Conservation (phyloP, 1,140 invertebrate species). For the Psix sp. region DNA sequence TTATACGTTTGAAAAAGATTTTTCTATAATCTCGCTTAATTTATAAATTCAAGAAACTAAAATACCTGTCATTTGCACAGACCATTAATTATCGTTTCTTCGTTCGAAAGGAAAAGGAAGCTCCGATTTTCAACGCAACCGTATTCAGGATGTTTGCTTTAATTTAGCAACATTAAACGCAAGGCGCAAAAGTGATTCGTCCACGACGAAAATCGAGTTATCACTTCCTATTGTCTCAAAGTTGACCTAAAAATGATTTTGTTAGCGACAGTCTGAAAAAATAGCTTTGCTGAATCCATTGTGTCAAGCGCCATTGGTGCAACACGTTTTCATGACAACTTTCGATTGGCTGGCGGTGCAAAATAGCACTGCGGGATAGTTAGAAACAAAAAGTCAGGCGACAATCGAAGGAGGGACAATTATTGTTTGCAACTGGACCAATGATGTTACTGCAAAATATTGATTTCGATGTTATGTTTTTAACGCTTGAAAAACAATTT, state of each 20-base stretch:
- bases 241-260: slow-evolving; percentile 47
- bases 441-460: slow-evolving; percentile 51
- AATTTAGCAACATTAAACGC: slow-evolving; percentile 40
- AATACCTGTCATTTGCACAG: slow-evolving; percentile 4
- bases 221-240: slow-evolving; percentile 63
- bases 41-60: slow-evolving; percentile 11
- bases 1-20: too few species aligned
- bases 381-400: slow-evolving; percentile 59
- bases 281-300: slow-evolving; percentile 24
- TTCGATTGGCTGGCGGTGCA: slow-evolving; percentile 57
- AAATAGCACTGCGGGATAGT: slow-evolving; percentile 64
- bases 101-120: slow-evolving; percentile 65
- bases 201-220: slow-evolving; percentile 56
- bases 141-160: slow-evolving; percentile 71
- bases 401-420: slow-evolving; percentile 59
- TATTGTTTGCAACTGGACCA: slow-evolving; percentile 66
- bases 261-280: slow-evolving; percentile 33
- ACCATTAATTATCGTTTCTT: slow-evolving; percentile 40
- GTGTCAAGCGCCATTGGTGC: slow-evolving; percentile 37
- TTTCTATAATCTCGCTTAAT: too few species aligned
- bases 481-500: background rate
- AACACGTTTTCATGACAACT: slow-evolving; percentile 42
- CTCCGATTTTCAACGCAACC: slow-evolving; percentile 64
- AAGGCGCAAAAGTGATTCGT: slow-evolving; percentile 49
- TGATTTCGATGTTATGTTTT: slow-evolving; percentile 10